These are phyloP conservation scores for Danio rerio DNA, from an alignment of 2,113 vertebrate genomes.

Conservation along the genomic window GRCz12tu NC_133184.1:20661001-20661500, in stretches of 20 bases:
- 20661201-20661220: conserved; percentile 66
- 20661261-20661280: conserved; percentile 46
- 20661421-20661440: not conserved
- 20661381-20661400: conserved; percentile 5
- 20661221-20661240: not conserved
- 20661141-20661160: conserved; percentile 98
- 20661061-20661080: not conserved
- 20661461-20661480: conserved; percentile 15
- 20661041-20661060: not conserved
- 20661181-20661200: conserved; percentile 97
- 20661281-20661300: conserved; percentile 32
- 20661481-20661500: not conserved
- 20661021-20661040: not conserved
- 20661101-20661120: conserved; percentile 95
- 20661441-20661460: not conserved
- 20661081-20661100: conserved; percentile 81
- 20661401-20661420: conserved; percentile 10
- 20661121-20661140: conserved; percentile 95
- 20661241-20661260: conserved; percentile 41
- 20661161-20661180: conserved; percentile 97
- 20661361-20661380: conserved; percentile 25
- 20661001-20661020: not conserved
- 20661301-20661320: conserved; percentile 30
- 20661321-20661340: conserved; percentile 44
- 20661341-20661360: conserved; percentile 48